phyloP scores from a whole-genome alignment of 2,888 invertebrate genomes.

The Melieria picta region DNA sequence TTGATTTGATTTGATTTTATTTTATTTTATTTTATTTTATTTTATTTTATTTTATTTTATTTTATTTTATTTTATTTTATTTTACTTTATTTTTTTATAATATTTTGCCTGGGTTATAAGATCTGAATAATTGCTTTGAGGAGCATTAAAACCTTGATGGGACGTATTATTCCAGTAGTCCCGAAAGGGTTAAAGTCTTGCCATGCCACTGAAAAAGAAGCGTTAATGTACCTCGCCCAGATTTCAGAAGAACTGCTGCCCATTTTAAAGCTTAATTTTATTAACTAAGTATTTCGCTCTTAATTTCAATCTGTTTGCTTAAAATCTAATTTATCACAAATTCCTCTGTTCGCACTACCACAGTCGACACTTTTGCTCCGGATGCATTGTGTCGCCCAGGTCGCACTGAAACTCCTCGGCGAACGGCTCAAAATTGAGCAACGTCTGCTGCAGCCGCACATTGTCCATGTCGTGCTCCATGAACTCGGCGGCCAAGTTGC shows the following conservation, averaged over 20 bases:
- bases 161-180: too few species aligned
- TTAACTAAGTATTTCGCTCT: neutral
- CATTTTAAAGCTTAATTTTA: neutral
- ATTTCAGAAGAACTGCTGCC: neutral
- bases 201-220: too few species aligned
- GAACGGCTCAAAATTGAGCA: slow-evolving; percentile 52
- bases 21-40: too few species aligned
- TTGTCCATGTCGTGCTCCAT: slow-evolving; percentile 55
- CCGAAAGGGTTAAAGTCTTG: too few species aligned
- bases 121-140: too few species aligned
- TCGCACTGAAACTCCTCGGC: slow-evolving; percentile 48
- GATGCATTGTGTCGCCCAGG: slow-evolving; percentile 50
- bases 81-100: too few species aligned
- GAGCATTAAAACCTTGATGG: too few species aligned
- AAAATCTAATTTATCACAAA: neutral
- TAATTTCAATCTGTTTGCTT: too few species aligned
- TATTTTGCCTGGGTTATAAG: too few species aligned
- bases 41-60: too few species aligned
- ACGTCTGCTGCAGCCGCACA: slow-evolving; percentile 49
- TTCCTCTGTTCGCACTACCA: slow-evolving; percentile 43
- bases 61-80: too few species aligned
- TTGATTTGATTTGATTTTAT: too few species aligned
- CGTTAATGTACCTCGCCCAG: neutral
- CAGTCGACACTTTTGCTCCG: slow-evolving; percentile 50
- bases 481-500: slow-evolving; percentile 38